Evolutionary conservation across 2,113 vertebrate species (phyloP).

Genomic region (Tricholaema leucomelas): DNA sequence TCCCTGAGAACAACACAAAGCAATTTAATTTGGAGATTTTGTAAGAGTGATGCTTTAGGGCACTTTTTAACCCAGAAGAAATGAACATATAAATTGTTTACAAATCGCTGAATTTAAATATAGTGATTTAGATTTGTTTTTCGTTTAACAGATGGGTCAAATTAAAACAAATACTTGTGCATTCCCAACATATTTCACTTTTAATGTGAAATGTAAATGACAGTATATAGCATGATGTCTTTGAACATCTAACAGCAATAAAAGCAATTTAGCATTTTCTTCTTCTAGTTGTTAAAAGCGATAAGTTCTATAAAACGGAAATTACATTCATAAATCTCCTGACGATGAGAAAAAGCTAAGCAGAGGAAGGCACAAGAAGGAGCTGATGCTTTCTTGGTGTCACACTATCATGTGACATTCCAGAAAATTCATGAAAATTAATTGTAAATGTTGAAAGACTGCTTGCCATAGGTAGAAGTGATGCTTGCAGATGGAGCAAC

Average conservation of each 20-base stretch:
- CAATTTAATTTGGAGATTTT: slow-evolving; percentile 71
- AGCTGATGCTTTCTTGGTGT: slow-evolving; percentile 1
- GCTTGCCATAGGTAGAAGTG: neutral
- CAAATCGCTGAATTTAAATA: slow-evolving; percentile 76
- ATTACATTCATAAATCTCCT: slow-evolving; percentile 71
- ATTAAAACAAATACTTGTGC: slow-evolving; percentile 78
- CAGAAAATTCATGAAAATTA: slow-evolving; percentile 18
- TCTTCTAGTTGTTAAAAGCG: slow-evolving; percentile 64
- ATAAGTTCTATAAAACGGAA: slow-evolving; percentile 64
- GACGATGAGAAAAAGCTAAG: slow-evolving; percentile 33
- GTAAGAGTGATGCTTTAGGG: slow-evolving; percentile 73
- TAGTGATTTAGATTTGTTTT: slow-evolving; percentile 72
- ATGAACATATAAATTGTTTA: slow-evolving; percentile 77
- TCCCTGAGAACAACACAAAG: slow-evolving; percentile 64
- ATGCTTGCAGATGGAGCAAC: neutral
- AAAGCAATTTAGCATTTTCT: slow-evolving; percentile 60
- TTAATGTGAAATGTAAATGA: slow-evolving; percentile 82
- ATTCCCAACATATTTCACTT: slow-evolving; percentile 70
- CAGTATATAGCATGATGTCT: slow-evolving; percentile 60
- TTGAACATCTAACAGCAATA: slow-evolving; percentile 64
- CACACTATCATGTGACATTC: neutral
- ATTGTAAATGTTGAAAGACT: neutral
- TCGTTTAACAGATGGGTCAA: slow-evolving; percentile 75
- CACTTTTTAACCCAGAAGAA: slow-evolving; percentile 76
- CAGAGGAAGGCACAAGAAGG: neutral